phyloP scores from a whole-genome alignment of 2,888 invertebrate species.

The Leuctra nigra region DNA sequence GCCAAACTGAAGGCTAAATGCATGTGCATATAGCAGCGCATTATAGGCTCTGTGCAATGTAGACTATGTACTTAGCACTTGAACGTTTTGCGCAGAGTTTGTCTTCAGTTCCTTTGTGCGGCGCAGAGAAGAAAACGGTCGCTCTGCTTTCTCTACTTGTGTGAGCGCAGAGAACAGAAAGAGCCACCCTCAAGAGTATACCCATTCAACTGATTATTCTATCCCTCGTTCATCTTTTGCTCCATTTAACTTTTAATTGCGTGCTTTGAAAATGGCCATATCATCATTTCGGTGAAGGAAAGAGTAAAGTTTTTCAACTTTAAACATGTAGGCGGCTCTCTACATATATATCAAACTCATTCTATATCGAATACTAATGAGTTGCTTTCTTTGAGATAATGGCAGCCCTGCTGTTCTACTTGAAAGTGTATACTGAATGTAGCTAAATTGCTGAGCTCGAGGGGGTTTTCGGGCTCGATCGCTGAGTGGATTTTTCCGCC shows the following conservation, averaged over 20 bases:
- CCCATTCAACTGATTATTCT: constrained; percentile 7
- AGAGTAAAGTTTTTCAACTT: constrained; percentile 25
- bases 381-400: constrained; percentile 29
- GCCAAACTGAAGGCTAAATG: constrained; percentile 5
- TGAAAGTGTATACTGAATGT: constrained; percentile 20
- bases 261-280: constrained; percentile 29
- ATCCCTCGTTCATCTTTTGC: constrained; percentile 13
- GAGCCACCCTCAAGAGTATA: neutral
- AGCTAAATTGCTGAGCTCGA: constrained; percentile 26
- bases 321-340: constrained; percentile 9
- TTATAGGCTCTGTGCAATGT: neutral
- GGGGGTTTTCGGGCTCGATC: constrained; percentile 2
- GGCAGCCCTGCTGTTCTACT: constrained; percentile 13
- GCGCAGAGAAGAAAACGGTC: neutral
- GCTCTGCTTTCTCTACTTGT: constrained; percentile 1
- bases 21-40: neutral
- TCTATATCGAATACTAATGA: constrained; percentile 22
- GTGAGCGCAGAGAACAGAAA: neutral
- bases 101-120: neutral
- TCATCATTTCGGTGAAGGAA: constrained; percentile 28
- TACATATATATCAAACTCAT: neutral
- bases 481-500: constrained; percentile 26
- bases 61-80: constrained; percentile 7
- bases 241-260: constrained; percentile 30
- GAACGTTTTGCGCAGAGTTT: neutral